Percentiles rank a stretch among this genome's conserved stretches.
phyloP scores from a whole-genome alignment of 2,113 vertebrate species.

The Ciconia maguari region DNA sequence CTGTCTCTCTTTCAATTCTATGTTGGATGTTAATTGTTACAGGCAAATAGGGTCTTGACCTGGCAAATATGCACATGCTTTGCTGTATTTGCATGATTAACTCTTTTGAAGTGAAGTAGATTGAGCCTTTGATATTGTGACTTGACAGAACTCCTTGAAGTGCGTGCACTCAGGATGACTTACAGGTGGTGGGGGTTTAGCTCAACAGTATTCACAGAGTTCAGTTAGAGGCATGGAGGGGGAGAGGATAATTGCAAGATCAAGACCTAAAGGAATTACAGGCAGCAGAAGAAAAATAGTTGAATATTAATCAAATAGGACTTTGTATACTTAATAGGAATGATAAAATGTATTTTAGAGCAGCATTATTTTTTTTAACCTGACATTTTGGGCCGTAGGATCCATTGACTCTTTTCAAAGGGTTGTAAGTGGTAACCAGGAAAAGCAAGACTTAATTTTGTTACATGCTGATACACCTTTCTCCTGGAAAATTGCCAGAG shows the following conservation, averaged over 20 bases:
- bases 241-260: not conserved
- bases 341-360: not conserved
- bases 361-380: not conserved
- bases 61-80: slow-evolving; percentile 41
- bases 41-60: slow-evolving; percentile 40
- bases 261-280: not conserved
- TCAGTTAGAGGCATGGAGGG: not conserved
- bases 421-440: not conserved
- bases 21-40: slow-evolving; percentile 38
- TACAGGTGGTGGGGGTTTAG: slow-evolving; percentile 14
- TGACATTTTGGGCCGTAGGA: not conserved
- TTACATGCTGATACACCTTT: not conserved
- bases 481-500: not conserved
- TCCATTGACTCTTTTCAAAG: not conserved
- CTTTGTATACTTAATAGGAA: not conserved
- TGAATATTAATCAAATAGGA: not conserved
- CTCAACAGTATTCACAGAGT: not conserved
- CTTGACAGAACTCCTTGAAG: slow-evolving; percentile 51
- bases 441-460: not conserved
- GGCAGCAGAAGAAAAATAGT: not conserved
- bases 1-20: not conserved
- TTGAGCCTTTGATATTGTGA: slow-evolving; percentile 44
- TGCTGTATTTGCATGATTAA: slow-evolving; percentile 38
- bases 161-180: not conserved
- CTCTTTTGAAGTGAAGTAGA: slow-evolving; percentile 53